Percentiles rank a stretch among this genome's conserved stretches.
These are phyloP conservation scores for Ophthalmolycus amberensis DNA, from an alignment of 2,113 vertebrate genomes.

Conservation along the genomic window DNA sequence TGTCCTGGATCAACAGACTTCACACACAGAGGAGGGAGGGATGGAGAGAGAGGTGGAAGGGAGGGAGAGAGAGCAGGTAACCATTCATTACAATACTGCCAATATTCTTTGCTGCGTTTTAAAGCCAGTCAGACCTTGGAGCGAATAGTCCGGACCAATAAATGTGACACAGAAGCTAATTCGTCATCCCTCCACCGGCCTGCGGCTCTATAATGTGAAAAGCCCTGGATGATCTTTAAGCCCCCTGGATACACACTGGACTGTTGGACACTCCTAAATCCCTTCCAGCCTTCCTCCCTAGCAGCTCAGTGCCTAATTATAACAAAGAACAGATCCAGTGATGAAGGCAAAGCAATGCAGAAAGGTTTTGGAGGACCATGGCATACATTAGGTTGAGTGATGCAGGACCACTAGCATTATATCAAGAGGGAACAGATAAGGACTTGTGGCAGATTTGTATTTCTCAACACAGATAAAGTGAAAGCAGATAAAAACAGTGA, in stretches of 20 bases:
- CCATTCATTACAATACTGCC: constrained; percentile 10
- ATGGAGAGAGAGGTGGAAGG: neutral
- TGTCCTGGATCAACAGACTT: constrained; percentile 96
- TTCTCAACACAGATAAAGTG: neutral
- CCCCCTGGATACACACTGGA: constrained; percentile 5
- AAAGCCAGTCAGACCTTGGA: neutral
- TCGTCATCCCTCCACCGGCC: neutral
- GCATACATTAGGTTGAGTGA: neutral
- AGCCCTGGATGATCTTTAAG: constrained; percentile 25
- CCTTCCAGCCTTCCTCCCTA: neutral
- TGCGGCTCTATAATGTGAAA: constrained; percentile 26
- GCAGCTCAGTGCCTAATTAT: neutral
- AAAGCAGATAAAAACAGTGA: neutral
- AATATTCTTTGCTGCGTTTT: constrained; percentile 6
- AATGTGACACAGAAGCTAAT: constrained; percentile 13
- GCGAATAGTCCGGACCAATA: neutral
- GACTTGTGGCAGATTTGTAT: neutral
- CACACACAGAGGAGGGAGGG: neutral
- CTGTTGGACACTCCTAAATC: constrained; percentile 4
- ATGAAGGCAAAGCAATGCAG: neutral
- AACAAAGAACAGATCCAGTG: neutral
- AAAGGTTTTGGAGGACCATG: neutral
- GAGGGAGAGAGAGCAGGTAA: neutral
- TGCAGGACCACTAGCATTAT: neutral
- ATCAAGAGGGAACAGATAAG: neutral